A percentile compares a stretch with the other conserved stretches of the same genome.
Evolutionary conservation across 2,888 invertebrate genomes (phyloP).

Genomic region (Chymomyza fuscimana): DNA sequence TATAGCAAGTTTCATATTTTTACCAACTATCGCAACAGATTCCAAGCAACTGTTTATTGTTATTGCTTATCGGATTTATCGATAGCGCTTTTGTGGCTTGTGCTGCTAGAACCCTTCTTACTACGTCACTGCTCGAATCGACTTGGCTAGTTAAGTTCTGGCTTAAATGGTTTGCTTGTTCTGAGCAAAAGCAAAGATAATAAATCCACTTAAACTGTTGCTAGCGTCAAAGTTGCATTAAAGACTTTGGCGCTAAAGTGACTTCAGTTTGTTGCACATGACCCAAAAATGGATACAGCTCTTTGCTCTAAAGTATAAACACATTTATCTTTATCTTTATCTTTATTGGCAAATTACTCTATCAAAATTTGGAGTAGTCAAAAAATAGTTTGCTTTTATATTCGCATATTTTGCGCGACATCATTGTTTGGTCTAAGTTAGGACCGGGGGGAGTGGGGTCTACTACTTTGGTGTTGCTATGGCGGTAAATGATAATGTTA

Average conservation of each 20-base stretch:
- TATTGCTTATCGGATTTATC: no score
- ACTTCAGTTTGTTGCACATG: neutral
- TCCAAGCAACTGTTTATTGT: no score
- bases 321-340: conserved; percentile 26
- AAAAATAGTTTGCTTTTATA: conserved; percentile 37
- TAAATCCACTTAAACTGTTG: neutral
- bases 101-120: no score
- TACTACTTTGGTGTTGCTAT: conserved; percentile 28
- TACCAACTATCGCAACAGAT: no score
- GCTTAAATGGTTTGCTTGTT: conserved; percentile 3
- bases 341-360: conserved; percentile 57
- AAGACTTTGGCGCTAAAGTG: neutral
- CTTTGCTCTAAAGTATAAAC: neutral
- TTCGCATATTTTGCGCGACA: conserved; percentile 25
- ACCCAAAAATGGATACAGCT: neutral
- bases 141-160: neutral
- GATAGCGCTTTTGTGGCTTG: no score
- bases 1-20: no score
- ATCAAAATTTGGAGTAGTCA: conserved; percentile 38
- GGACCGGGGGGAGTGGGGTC: neutral
- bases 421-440: neutral
- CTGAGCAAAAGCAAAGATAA: neutral
- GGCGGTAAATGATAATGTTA: conserved; percentile 8
- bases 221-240: neutral
- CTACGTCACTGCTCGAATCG: neutral